Percentiles rank a stretch among this genome's conserved stretches.
These are phyloP conservation scores for Macroglossus sobrinus DNA, from an alignment of 2,113 vertebrate species.

Conservation along the genomic window DNA sequence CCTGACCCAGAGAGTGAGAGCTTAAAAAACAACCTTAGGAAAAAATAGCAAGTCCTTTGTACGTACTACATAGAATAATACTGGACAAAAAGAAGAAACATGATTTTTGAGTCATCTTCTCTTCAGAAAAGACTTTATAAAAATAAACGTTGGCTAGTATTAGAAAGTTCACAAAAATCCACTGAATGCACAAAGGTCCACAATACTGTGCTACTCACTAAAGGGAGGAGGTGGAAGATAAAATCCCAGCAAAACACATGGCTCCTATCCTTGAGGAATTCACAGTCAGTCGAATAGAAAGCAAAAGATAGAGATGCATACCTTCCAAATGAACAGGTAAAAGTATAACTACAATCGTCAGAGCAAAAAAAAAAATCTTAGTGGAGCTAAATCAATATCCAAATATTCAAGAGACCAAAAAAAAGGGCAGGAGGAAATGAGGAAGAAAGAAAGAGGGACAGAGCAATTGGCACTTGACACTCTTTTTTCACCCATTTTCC, in stretches of 20 bases:
- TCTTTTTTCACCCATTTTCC: not conserved
- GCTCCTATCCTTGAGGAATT: not conserved
- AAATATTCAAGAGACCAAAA: not conserved
- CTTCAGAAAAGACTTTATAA: not conserved
- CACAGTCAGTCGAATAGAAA: not conserved
- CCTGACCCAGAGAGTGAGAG: not conserved
- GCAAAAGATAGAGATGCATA: not conserved
- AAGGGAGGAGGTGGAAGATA: not conserved
- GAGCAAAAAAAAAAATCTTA: not conserved
- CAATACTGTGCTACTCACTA: not conserved
- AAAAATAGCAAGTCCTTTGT: constrained; percentile 1
- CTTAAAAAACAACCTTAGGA: constrained; percentile 10
- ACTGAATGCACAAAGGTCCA: not conserved
- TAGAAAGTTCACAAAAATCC: constrained; percentile 39
- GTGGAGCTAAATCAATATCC: not conserved
- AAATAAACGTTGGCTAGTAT: not conserved
- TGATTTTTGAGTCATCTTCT: not conserved
- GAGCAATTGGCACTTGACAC: not conserved
- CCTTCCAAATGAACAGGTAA: not conserved
- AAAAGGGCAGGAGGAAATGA: rapidly evolving
- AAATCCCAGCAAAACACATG: constrained; percentile 43
- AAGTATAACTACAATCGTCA: not conserved
- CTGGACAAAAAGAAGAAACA: not conserved
- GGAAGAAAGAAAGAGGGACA: not conserved
- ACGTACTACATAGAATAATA: not conserved